Conservation (phyloP, 2,888 invertebrate species). For the Listrodromus nycthemerus region DNA sequence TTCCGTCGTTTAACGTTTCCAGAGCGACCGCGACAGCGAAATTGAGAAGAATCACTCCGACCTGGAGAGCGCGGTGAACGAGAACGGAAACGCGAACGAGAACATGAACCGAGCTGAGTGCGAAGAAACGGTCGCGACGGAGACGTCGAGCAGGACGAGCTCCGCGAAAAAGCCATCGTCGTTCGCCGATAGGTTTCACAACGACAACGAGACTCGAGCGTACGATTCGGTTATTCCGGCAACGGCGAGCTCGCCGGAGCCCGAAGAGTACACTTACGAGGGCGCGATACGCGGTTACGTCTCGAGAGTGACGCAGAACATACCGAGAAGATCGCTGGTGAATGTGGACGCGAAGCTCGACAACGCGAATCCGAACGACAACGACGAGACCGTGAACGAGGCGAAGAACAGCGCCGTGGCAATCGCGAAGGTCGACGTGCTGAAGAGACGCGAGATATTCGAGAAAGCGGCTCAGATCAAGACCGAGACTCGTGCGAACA, state of each 20-base stretch:
- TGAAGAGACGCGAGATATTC: conserved; percentile 93
- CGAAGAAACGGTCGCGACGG: conserved; percentile 59
- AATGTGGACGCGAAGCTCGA: conserved; percentile 76
- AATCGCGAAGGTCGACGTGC: conserved; percentile 90
- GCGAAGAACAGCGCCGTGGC: conserved; percentile 86
- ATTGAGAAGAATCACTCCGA: conserved; percentile 83
- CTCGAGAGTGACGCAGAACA: conserved; percentile 87
- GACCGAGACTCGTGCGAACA: conserved; percentile 74
- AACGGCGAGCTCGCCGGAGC: conserved; percentile 89
- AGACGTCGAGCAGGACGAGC: conserved; percentile 69
- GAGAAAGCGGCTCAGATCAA: conserved; percentile 87
- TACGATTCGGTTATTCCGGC: conserved; percentile 90
- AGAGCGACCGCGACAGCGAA: conserved; percentile 84
- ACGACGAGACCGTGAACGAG: conserved; percentile 83
- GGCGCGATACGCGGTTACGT: conserved; percentile 95
- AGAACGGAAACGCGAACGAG: conserved; percentile 52
- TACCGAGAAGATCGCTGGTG: conserved; percentile 81
- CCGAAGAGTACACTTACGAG: conserved; percentile 94
- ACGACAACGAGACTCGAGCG: conserved; percentile 84
- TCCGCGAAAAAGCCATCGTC: conserved; percentile 72
- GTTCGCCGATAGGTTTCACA: conserved; percentile 79
- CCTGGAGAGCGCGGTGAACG: conserved; percentile 74
- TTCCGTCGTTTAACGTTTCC: conserved; percentile 67
- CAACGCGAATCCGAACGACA: conserved; percentile 81
- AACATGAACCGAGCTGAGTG: conserved; percentile 55